phyloP scores from a whole-genome alignment of 1,140 invertebrate species.

The Heliconius nattereri region DNA sequence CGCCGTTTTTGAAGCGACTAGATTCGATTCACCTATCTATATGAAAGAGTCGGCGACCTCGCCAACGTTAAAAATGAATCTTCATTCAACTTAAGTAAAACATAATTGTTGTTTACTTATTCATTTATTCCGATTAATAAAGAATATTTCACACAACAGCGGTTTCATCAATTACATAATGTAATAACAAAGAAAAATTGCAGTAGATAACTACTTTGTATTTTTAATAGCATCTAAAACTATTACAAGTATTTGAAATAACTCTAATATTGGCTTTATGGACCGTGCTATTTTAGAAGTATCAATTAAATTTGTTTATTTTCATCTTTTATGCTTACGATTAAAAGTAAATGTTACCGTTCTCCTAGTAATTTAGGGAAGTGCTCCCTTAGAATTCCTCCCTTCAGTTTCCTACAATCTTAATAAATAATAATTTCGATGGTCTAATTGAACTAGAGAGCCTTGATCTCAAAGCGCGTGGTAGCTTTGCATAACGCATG shows the following conservation, averaged over 20 bases:
- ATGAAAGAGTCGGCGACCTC: not conserved
- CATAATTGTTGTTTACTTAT: not conserved
- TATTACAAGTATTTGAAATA: no score
- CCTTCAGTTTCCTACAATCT: not conserved
- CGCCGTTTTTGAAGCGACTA: no score
- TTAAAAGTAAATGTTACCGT: no score
- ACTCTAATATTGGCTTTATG: no score
- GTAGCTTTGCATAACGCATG: not conserved
- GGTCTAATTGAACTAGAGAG: slow-evolving; percentile 12
- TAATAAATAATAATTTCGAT: slow-evolving; percentile 12
- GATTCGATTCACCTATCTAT: no score
- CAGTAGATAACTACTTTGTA: no score
- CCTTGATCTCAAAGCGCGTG: slow-evolving; percentile 21
- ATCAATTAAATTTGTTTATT: no score
- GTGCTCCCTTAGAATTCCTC: no score
- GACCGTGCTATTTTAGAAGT: no score
- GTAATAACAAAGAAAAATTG: not conserved
- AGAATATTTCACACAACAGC: not conserved
- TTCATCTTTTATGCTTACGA: no score
- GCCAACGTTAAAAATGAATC: not conserved
- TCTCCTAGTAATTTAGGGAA: no score
- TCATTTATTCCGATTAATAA: not conserved
- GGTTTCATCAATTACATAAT: not conserved
- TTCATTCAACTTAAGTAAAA: not conserved
- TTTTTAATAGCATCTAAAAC: no score